Percentiles rank a stretch among this genome's conserved stretches.
Conservation (phyloP, 2,888 invertebrate genomes). For the Drosophila rellima region DNA sequence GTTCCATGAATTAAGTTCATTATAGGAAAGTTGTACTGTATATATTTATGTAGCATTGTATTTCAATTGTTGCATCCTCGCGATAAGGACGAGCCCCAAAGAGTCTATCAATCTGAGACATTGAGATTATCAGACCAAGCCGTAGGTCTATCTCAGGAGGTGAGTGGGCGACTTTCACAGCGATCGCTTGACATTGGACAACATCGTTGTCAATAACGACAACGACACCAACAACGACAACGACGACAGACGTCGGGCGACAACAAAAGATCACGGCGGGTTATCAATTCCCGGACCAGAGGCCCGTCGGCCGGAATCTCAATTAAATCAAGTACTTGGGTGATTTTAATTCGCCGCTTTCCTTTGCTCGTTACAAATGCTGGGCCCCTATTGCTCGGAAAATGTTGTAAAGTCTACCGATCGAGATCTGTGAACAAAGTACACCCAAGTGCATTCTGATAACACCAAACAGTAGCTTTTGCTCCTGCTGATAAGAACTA, state of each 20-base stretch:
- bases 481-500: conserved; percentile 43
- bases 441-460: conserved; percentile 40
- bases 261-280: conserved; percentile 41
- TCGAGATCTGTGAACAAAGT: conserved; percentile 48
- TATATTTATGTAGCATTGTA: conserved; percentile 9
- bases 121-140: conserved; percentile 2
- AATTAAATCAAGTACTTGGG: conserved; percentile 40
- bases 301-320: conserved; percentile 35
- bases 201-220: conserved; percentile 21
- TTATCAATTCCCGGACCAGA: conserved; percentile 43
- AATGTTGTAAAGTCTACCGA: conserved; percentile 40
- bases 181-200: conserved; percentile 28
- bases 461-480: conserved; percentile 22
- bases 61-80: conserved; percentile 5
- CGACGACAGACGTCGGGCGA: conserved; percentile 7
- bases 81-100: conserved; percentile 24
- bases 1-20: too few species aligned
- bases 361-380: conserved; percentile 23
- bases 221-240: conserved; percentile 4
- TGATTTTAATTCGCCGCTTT: conserved; percentile 44
- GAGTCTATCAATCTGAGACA: not conserved
- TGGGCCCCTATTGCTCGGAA: conserved; percentile 58
- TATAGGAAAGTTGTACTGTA: not conserved
- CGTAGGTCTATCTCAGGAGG: conserved; percentile 2
- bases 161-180: conserved; percentile 8